Conservation (phyloP, 2,113 vertebrate species). For the Dermatemys mawii region DNA sequence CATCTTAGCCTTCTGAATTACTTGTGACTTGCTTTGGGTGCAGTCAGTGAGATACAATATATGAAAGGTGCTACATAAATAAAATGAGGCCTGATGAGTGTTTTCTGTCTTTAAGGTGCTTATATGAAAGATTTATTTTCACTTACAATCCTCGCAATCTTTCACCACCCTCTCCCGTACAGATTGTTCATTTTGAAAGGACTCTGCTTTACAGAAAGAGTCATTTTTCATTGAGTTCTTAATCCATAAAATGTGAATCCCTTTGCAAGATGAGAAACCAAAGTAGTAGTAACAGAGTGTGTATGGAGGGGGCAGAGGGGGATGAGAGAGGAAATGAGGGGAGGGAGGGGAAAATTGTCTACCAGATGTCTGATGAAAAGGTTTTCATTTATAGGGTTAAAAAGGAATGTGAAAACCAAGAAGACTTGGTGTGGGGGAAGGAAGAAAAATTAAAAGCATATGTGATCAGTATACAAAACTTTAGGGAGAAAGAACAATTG, state of each 20-base stretch:
- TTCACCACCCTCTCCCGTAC: neutral
- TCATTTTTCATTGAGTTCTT: neutral
- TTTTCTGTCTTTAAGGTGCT: neutral
- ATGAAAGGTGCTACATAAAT: neutral
- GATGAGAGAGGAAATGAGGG: neutral
- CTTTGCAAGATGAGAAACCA: neutral
- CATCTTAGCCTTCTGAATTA: neutral
- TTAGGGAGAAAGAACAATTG: neutral
- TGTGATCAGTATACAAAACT: neutral
- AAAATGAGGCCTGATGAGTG: neutral
- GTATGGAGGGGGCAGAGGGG: neutral
- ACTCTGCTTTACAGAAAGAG: neutral
- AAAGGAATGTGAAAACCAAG: neutral
- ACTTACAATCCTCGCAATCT: neutral
- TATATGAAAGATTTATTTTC: fast-evolving
- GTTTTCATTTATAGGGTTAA: slow-evolving; percentile 27
- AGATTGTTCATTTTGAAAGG: neutral
- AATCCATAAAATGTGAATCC: neutral
- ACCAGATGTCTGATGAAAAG: slow-evolving; percentile 46
- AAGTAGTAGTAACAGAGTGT: neutral
- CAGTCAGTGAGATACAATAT: neutral
- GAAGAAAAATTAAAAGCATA: slow-evolving; percentile 48
- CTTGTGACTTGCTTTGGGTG: neutral
- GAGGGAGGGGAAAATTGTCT: neutral
- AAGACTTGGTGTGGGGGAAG: fast-evolving